Percentiles rank a stretch among this genome's conserved stretches.
These are phyloP conservation scores for Thecocarcelia acutangulata DNA, from an alignment of 2,888 invertebrate species.

Conservation along the genomic window DNA sequence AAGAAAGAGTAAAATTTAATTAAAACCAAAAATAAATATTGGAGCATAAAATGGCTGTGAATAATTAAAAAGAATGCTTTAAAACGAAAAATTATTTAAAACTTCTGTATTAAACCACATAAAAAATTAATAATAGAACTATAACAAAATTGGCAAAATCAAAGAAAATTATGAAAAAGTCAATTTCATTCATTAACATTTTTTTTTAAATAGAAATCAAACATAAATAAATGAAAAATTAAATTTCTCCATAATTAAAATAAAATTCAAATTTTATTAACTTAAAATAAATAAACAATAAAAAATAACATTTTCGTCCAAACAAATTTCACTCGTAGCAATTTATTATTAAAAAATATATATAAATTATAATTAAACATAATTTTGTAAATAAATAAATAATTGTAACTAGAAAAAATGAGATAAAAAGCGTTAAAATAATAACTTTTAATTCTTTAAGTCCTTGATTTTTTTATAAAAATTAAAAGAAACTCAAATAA, in stretches of 20 bases:
- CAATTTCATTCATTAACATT: conserved; percentile 47
- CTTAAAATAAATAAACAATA: conserved; percentile 20
- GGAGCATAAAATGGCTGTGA: conserved; percentile 67
- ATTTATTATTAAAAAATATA: conserved; percentile 7
- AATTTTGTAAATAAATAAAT: conserved; percentile 44
- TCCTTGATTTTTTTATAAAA: too few species aligned
- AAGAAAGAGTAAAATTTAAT: conserved; percentile 10
- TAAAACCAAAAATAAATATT: conserved; percentile 40
- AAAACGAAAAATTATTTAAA: conserved; percentile 41
- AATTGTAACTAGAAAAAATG: conserved; percentile 4
- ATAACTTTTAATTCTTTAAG: too few species aligned
- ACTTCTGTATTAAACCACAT: conserved; percentile 9
- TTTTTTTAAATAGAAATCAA: conserved; percentile 20
- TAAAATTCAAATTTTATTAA: conserved; percentile 9
- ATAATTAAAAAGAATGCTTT: conserved; percentile 66
- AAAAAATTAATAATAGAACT: conserved; percentile 1
- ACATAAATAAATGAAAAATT: conserved; percentile 2
- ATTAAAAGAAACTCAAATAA: neutral
- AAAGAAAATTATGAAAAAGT: conserved; percentile 22
- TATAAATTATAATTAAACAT: neutral
- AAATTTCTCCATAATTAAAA: neutral
- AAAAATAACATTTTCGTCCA: conserved; percentile 50
- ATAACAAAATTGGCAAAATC: conserved; percentile 43
- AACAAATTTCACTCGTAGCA: conserved; percentile 42
- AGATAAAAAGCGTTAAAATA: neutral